Evolutionary conservation across 2,797 vertebrate species (phyloP), one percentile per base, ranked within the genome.

Genomic region (Columba guinea): DNA sequence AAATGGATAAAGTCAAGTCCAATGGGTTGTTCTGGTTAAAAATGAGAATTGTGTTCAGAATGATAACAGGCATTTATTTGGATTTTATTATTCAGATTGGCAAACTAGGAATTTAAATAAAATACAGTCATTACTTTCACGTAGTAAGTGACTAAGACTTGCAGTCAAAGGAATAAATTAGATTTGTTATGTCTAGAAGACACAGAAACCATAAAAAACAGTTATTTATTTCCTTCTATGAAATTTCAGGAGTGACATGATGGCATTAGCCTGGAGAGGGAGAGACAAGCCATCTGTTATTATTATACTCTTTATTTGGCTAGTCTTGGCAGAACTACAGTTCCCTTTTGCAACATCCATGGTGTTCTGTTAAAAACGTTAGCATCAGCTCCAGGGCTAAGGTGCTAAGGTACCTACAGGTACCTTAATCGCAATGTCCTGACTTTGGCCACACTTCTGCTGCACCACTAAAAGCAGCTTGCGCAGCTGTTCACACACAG

Each of bases 131-230:
- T 48, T 75, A 10, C n/a, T 93, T 69, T 71, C 64, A 65, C 14
- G 7, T 46, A 87, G 19, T 32, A 92, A 87, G 26, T 70, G 53
- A 28, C 28, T 92, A n/a, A 48, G 20, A 82, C 48, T 78, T 12
- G 1, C 4, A 51, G 82, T 23, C 91, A 60, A 86, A 73, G n/a
- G 24, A 83, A 58, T 30, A 74, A 77, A 23, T 75, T 60, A 75
- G 13, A n/a, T 76, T 60, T 95, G 4, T 74, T 93, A 68, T 44
- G 15, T 77, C 62, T 94, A 78, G 55, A 95, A 95, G 7, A 41
- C 19, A 35, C 87, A n/a, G 32, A 39, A 95, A 86, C 44, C 37
- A 70, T 59, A 52, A 92, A 95, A 93, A 81, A 53, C 28, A 85
- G 8, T 79, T 84, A 39, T 41, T 89, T 92, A 35, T 74, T 69